Evolutionary conservation across 64 coral and sea anemone genomes (phyloP).

Genomic region (Montipora foliosa): DNA sequence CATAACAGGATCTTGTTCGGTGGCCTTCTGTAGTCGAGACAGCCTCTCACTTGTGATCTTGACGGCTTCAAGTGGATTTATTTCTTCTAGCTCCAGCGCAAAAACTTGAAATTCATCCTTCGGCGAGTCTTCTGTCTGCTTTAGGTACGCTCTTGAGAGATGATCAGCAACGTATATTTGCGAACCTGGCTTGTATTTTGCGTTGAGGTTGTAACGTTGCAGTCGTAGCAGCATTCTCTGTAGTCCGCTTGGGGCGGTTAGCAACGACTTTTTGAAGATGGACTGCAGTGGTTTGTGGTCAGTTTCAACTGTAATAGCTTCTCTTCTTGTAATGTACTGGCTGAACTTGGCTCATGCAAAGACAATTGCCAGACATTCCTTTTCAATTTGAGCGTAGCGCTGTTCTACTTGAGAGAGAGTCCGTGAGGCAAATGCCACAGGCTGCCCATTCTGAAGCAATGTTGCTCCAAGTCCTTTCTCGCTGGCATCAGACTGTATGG

Average conservation of each 20-base stretch:
- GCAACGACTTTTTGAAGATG: constrained; percentile 61
- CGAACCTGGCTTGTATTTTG: too few relatives aligned
- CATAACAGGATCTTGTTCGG: background rate
- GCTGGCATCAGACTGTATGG: constrained; percentile 10
- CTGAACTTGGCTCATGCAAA: constrained; percentile 40
- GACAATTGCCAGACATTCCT: too few relatives aligned
- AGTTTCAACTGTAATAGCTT: background rate
- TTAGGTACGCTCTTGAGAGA: too few relatives aligned
- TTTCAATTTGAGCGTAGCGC: too few relatives aligned
- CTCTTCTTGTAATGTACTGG: constrained; percentile 61
- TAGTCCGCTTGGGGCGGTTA: constrained; percentile 26
- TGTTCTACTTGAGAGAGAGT: too few relatives aligned
- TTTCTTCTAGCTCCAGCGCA: background rate
- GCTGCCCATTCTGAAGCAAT: too few relatives aligned
- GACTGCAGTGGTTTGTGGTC: constrained; percentile 40
- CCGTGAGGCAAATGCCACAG: too few relatives aligned
- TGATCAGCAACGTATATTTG: too few relatives aligned
- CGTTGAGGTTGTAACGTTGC: too few relatives aligned
- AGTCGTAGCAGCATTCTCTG: too few relatives aligned
- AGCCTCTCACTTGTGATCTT: constrained; percentile 36
- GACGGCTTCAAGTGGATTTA: background rate
- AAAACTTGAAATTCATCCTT: constrained; percentile 36
- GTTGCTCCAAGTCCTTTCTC: too few relatives aligned
- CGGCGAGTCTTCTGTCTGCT: background rate
- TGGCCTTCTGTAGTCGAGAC: constrained; percentile 47